phyloP scores from a whole-genome alignment of 2,888 invertebrate genomes.

The Tinea pellionella region DNA sequence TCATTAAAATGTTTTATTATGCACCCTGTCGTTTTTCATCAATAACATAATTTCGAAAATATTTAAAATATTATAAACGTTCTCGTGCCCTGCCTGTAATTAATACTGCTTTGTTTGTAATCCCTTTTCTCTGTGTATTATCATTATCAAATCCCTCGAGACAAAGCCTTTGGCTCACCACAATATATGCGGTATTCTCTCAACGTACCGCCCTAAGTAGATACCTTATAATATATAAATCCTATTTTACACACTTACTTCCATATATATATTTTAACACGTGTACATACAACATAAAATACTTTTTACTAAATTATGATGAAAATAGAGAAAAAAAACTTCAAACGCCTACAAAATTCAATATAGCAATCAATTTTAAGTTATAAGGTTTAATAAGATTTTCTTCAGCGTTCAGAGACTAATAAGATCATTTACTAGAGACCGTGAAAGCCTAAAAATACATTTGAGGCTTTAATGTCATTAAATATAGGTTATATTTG shows the following conservation, averaged over 20 bases:
- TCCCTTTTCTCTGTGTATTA: conserved; percentile 1
- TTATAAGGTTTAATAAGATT: neutral
- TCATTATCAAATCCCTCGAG: conserved; percentile 13
- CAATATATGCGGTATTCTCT: conserved; percentile 10
- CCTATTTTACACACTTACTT: neutral
- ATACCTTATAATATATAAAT: neutral
- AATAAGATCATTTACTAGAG: too few species aligned
- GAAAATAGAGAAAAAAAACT: too few species aligned
- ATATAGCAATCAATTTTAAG: neutral
- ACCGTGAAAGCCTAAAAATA: too few species aligned
- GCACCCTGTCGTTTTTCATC: too few species aligned
- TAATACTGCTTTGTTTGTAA: conserved; percentile 12
- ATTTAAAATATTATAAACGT: neutral
- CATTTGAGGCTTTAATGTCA: too few species aligned
- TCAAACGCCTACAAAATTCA: neutral
- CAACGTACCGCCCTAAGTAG: neutral
- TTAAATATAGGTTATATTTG: too few species aligned
- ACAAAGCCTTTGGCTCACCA: conserved; percentile 9
- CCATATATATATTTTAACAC: too few species aligned
- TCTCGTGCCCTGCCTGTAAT: neutral
- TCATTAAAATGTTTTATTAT: too few species aligned
- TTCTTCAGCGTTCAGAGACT: too few species aligned
- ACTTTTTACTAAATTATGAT: too few species aligned
- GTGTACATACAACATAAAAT: too few species aligned
- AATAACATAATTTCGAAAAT: neutral